Base-by-base conservation (phyloP, 1,140 invertebrate genomes). In the Sitodiplosis mosellana region DNA sequence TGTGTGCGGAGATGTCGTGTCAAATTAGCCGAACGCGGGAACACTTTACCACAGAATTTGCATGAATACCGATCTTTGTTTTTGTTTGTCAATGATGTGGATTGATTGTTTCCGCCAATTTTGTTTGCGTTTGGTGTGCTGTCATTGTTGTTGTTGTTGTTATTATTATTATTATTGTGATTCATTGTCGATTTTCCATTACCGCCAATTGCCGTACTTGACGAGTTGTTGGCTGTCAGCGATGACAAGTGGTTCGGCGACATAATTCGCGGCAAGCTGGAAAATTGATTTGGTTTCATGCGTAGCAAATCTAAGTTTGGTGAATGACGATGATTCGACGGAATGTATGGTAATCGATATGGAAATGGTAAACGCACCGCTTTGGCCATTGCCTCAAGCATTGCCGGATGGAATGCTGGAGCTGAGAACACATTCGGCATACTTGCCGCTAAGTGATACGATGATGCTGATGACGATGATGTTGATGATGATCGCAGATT, bases 41-140 rank as follows among this genome's bases (percentile, higher is more conserved):
- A 99, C 5, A 87, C 83, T 65, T 97, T 99, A 8, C 92, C 91
- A 64, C 95, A 99, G 68, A 93, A 99, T 61, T 94, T 95, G 69
- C 95, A 99, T 2, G 89, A 85, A 68, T 98, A 99, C 33, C 93
- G 75, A 64, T 98, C 94, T 57, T 84, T 78, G 12, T 79, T 74
- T 56, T 85, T 27, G 69, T 49, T 51, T 58, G 55, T 49, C 51
- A 51, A 27, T 58, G 57, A 33, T 61, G 54, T 41, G 61, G 60
- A 47, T 59, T 54, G 45, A 57, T 51, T 41, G 59, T 55, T 5
- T 51, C 53, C 45, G 53, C 55, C 8, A 48, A 52, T 38, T 52
- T 54, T 14, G 46, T 33, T 49, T 37, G 46, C 46, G 42, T 53
- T 48, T 33, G 52, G 49, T 19, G 55, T 46, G 54, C 55, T 34